These are phyloP conservation scores for Hippocampus mohnikei DNA, from an alignment of 2,113 vertebrate genomes.

Conservation along the genomic window DNA sequence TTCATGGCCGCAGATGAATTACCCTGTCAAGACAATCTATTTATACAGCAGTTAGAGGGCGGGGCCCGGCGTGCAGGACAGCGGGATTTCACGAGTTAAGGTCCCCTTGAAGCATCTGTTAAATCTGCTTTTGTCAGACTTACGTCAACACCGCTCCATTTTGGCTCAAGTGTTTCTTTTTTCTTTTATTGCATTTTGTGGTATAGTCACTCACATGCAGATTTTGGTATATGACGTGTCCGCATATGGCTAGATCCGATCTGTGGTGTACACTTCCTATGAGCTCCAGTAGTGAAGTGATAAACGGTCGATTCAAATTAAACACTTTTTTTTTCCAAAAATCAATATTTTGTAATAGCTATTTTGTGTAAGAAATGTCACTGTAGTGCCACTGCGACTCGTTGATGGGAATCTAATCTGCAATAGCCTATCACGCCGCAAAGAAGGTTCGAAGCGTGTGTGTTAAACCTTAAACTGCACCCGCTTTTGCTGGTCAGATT, in stretches of 20 bases:
- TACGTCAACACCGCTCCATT: conserved; percentile 61
- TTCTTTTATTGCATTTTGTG: not conserved
- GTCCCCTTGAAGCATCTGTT: conserved; percentile 82
- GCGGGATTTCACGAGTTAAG: conserved; percentile 85
- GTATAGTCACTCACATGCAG: not conserved
- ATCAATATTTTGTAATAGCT: too few relatives aligned
- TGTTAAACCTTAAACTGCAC: too few relatives aligned
- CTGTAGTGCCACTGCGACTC: too few relatives aligned
- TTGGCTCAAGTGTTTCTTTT: conserved; percentile 1
- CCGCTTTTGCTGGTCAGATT: too few relatives aligned
- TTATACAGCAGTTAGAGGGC: conserved; percentile 88
- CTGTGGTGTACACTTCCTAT: conserved; percentile 1
- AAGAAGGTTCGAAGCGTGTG: too few relatives aligned
- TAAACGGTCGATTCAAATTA: not conserved
- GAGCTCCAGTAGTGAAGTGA: conserved; percentile 55
- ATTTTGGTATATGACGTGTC: not conserved
- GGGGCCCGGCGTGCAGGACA: conserved; percentile 81
- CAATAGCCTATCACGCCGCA: too few relatives aligned
- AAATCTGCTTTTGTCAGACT: conserved; percentile 76
- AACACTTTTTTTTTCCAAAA: too few relatives aligned
- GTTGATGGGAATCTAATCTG: too few relatives aligned
- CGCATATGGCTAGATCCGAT: not conserved
- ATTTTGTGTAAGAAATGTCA: too few relatives aligned
- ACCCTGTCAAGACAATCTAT: conserved; percentile 91
- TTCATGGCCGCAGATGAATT: conserved; percentile 93